Conservation (phyloP, 2,888 invertebrate species). For the Volucella bombylans region DNA sequence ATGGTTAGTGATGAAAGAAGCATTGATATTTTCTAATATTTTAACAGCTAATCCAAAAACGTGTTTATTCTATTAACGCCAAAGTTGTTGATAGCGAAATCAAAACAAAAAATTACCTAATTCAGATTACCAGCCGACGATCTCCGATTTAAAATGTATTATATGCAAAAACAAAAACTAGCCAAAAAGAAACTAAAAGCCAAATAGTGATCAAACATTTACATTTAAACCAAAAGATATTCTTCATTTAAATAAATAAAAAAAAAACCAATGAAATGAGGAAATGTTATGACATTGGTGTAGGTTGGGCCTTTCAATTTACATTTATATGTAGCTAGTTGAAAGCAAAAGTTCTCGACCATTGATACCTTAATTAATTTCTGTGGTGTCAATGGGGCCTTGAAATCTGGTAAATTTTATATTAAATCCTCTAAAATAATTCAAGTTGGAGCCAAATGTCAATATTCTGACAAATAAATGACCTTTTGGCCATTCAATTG, state of each 20-base stretch:
- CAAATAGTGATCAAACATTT: constrained; percentile 12
- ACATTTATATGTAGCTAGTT: not conserved
- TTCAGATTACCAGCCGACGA: constrained; percentile 3
- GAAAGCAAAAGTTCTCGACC: not conserved
- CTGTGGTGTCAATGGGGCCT: not conserved
- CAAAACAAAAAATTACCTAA: not conserved
- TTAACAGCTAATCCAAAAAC: constrained; percentile 4
- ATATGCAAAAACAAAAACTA: constrained; percentile 15
- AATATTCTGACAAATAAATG: not conserved
- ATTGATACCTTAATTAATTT: not conserved
- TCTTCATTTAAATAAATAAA: constrained; percentile 9
- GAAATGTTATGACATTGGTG: constrained; percentile 19
- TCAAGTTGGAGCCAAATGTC: not conserved
- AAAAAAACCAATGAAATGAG: not conserved
- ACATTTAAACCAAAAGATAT: constrained; percentile 9
- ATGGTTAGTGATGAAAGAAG: constrained; percentile 9
- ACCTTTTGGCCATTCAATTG: too few species aligned
- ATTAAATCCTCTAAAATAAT: not conserved
- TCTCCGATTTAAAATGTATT: constrained; percentile 14
- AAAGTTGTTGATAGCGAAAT: not conserved
- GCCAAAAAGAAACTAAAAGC: not conserved
- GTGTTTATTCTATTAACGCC: constrained; percentile 26
- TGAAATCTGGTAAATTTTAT: not conserved
- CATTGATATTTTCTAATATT: not conserved
- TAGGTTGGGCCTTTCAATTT: not conserved